phyloP scores from a whole-genome alignment of 2,888 invertebrate species.

The Agrochola litura region DNA sequence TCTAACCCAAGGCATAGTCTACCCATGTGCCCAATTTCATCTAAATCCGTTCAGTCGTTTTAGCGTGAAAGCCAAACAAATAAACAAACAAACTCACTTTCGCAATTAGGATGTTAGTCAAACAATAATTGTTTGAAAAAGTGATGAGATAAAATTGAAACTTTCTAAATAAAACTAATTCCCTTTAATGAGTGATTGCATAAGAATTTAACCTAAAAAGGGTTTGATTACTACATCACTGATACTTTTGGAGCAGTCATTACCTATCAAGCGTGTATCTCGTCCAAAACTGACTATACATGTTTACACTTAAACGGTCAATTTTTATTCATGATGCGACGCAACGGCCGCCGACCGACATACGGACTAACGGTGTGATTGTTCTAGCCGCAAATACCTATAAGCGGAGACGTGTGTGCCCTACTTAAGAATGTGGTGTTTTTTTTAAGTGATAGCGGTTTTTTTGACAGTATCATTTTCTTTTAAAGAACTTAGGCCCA shows the following conservation, averaged over 20 bases:
- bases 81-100: too few relatives aligned
- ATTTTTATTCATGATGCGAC: constrained; percentile 66
- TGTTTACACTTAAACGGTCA: constrained; percentile 29
- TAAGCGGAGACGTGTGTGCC: constrained; percentile 79
- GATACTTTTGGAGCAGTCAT: too few relatives aligned
- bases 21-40: too few relatives aligned
- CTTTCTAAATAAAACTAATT: background rate
- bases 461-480: background rate
- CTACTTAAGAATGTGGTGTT: constrained; percentile 70
- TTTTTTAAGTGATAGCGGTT: constrained; percentile 51
- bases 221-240: background rate
- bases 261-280: background rate
- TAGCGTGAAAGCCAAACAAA: too few relatives aligned
- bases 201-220: background rate
- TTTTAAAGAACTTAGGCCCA: background rate
- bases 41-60: too few relatives aligned
- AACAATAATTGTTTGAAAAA: background rate
- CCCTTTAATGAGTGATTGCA: background rate
- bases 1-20: too few relatives aligned
- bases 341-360: constrained; percentile 76
- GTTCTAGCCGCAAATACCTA: constrained; percentile 87
- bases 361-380: constrained; percentile 84
- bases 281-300: constrained; percentile 7
- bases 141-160: background rate
- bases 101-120: background rate